Base-by-base conservation (phyloP, 2,888 invertebrate species). In the Amphiduros pacificus region DNA sequence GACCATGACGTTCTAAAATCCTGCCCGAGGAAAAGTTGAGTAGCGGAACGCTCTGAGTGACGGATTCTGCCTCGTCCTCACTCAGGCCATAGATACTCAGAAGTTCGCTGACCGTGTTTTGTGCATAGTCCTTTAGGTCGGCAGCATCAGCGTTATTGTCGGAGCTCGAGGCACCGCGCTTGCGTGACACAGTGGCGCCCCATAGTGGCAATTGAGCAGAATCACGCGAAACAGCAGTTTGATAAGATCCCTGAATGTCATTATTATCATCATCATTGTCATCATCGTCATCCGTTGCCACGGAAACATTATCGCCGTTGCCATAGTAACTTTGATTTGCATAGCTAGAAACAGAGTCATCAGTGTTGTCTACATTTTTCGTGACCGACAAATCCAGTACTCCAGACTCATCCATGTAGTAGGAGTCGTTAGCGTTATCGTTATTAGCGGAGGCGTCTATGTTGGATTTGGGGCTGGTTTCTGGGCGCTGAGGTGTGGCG, bases 71-170 rank as follows among this genome's bases (percentile, higher is more conserved):
- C 55, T 89, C 88, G 56, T 89, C 88, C 78, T 90, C 90, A 59
- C 89, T 89, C 70, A 91, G 84, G 26, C 91, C 91, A 78, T 91
- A 91, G 73, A 91, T 90, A 29, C 89, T 89, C 60, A 91, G 83
- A 55, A 91, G 82, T 77, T 91, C 90, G 71, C 90, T 88, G 89
- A 91, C 90, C 11, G 91, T 91, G 72, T 88, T 89, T 85, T 90
- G 89, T 2, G 90, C 90, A 78, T 89, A 91, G 75, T 90, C 90
- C 73, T 89, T 87, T 82, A 91, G 85, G 70, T 88, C 89, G 69
- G 86, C 86, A 71, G 87, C 87, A 27, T 87, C 85, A 29, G 5
- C 64, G n/a, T n/a, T n/a, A n/a, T n/a, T n/a, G n/a, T n/a, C n/a
- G n/a, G n/a, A n/a, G n/a, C n/a, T n/a, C n/a, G 17, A 11, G 22